Base-by-base conservation (phyloP, 2,888 invertebrate species). In the Zaprionus bogoriensis region DNA sequence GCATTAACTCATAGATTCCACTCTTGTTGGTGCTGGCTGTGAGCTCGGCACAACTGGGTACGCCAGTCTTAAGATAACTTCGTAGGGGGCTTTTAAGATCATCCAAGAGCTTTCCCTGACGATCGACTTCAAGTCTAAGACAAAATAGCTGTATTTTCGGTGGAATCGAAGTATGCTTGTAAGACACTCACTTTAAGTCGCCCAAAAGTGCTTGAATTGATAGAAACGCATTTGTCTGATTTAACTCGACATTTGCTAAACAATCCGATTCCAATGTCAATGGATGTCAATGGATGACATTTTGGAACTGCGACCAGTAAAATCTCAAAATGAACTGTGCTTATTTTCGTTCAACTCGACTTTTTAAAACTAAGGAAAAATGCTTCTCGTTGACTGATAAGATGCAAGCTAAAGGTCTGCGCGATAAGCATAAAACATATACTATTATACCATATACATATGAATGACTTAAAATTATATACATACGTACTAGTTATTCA, bases 11-110 rank as follows among this genome's bases (percentile, higher is more conserved):
- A 1, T 4, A 19, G n/a, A 62, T 27, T 4, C 45, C 51, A 12
- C 10, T 44, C 0, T 30, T 6, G 5, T 10, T 38, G 2, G 19
- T 17, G 14, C 4, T 12, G 4, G 20, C 27, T 2, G 50, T 48
- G 6, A 42, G 36, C 10, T 53, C 51, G 0, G 12, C 47, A 14
- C 77, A 76, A 6, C 22, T 76, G 2, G 6, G 25, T 4, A 19
- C 42, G n/a, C 25, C 44, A 2, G 32, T 5, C 1, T 1, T 32
- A n/a, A n/a, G 3, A 7, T 23, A 23, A 17, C 17, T 1, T 22
- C 23, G 17, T 5, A 12, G 20, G 4, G 22, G 3, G n/a, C 22
- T 7, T 1, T 17, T n/a, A 1, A 32, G 9, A 23, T 9, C 52
- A 19, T 42, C 12, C 0, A 38, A 10, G 5, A 53, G 7, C 7